Evolutionary conservation across 1,140 invertebrate genomes (phyloP).

Genomic region (Temnothorax curvispinosus): DNA sequence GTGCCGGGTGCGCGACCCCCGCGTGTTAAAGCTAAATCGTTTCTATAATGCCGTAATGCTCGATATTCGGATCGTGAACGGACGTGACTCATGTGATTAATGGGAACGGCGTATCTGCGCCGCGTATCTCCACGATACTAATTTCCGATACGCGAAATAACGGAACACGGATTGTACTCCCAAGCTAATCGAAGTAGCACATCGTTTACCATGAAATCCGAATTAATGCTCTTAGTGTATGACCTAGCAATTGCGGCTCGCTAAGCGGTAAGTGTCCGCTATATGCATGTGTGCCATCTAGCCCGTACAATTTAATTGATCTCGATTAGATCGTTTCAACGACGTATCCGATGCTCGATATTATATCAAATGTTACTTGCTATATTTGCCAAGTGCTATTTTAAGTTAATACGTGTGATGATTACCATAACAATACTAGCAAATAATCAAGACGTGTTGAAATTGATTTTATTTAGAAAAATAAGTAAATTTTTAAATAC

Average conservation of each 20-base stretch:
- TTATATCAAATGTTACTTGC: background rate
- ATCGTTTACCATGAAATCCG: constrained; percentile 1
- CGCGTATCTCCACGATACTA: constrained; percentile 24
- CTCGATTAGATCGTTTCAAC: background rate
- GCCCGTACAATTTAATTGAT: constrained; percentile 20
- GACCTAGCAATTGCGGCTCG: background rate
- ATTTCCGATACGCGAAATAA: constrained; percentile 38
- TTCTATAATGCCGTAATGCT: constrained; percentile 30
- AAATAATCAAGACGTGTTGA: background rate
- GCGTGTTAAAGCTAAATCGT: constrained; percentile 60
- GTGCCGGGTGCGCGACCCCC: constrained; percentile 62
- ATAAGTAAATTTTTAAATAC: background rate
- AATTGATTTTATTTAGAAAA: background rate
- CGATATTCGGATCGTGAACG: constrained; percentile 15
- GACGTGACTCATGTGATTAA: constrained; percentile 32
- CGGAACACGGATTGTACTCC: constrained; percentile 5
- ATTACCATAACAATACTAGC: background rate
- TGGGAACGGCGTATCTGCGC: constrained; percentile 9
- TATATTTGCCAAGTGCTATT: background rate
- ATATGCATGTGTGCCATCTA: background rate
- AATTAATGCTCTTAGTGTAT: background rate
- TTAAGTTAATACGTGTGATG: background rate
- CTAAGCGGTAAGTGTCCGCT: background rate
- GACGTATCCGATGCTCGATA: background rate
- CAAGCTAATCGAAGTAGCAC: constrained; percentile 6